Conservation (phyloP, 2,888 invertebrate genomes). For the Amblyjoppa proteus region DNA sequence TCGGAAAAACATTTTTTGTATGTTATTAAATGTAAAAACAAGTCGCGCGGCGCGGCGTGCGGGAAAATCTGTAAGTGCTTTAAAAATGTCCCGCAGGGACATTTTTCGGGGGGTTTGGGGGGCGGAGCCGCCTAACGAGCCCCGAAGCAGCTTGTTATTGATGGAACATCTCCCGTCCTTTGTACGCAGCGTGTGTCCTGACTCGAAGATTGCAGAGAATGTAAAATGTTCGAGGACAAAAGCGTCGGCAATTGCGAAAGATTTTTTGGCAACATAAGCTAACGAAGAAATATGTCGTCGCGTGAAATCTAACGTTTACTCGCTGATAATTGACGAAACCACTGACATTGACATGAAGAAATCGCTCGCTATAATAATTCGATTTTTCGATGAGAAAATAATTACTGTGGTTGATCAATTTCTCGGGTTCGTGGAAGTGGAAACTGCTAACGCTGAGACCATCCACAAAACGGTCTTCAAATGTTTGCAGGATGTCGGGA, state of each 20-base stretch:
- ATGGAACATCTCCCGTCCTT: constrained; percentile 69
- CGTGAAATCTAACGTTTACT: constrained; percentile 45
- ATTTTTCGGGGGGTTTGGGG: too few species aligned
- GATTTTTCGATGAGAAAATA: constrained; percentile 17
- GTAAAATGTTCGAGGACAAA: constrained; percentile 63
- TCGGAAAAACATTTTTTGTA: too few species aligned
- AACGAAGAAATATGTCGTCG: constrained; percentile 1
- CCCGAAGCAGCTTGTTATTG: neutral
- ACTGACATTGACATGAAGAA: constrained; percentile 69
- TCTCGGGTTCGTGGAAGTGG: constrained; percentile 5
- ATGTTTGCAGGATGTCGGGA: neutral
- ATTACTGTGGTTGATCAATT: neutral
- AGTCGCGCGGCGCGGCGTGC: too few species aligned
- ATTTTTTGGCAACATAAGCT: constrained; percentile 4
- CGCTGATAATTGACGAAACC: constrained; percentile 72
- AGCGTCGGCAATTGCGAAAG: too few species aligned
- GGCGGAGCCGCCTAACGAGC: too few species aligned
- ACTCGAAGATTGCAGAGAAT: constrained; percentile 69
- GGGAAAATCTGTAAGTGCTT: too few species aligned
- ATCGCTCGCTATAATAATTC: constrained; percentile 35
- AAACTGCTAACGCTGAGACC: neutral
- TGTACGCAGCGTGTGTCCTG: constrained; percentile 36
- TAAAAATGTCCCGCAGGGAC: too few species aligned
- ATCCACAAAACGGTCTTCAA: neutral
- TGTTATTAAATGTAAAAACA: too few species aligned